A percentile compares a stretch with the other conserved stretches of the same genome.
These are phyloP conservation scores for Elysia crispata DNA, from an alignment of 2,888 invertebrate genomes.

Conservation along the genomic window DNA sequence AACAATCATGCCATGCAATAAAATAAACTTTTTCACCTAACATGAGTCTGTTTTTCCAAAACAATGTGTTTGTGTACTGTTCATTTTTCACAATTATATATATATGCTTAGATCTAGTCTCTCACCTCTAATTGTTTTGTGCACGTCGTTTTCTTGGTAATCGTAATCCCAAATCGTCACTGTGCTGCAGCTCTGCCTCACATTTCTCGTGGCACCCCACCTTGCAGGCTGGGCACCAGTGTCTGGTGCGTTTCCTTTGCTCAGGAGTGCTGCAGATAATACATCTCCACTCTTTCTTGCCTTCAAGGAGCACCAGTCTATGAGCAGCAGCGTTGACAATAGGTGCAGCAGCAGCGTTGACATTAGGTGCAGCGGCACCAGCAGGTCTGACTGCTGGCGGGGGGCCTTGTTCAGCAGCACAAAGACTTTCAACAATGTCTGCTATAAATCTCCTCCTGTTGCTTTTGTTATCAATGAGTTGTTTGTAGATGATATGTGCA, in stretches of 20 bases:
- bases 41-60: too few relatives aligned
- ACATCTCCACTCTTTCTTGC: background rate
- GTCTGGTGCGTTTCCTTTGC: background rate
- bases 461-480: background rate
- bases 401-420: background rate
- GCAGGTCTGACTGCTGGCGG: background rate
- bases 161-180: background rate
- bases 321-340: background rate
- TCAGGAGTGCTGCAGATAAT: background rate
- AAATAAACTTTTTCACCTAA: too few relatives aligned
- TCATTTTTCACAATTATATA: too few relatives aligned
- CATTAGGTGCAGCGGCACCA: background rate
- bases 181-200: background rate
- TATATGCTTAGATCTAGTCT: too few relatives aligned
- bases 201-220: conserved; percentile 9
- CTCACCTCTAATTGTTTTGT: too few relatives aligned
- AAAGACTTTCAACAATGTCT: background rate
- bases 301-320: background rate
- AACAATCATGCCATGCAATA: too few relatives aligned
- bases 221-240: background rate
- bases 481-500: background rate
- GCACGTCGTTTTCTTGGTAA: too few relatives aligned
- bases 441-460: conserved; percentile 14
- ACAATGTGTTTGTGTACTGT: too few relatives aligned
- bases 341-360: background rate